These are phyloP conservation scores for Grantiella picta DNA, from an alignment of 2,113 vertebrate species.

Conservation along the genomic window DNA sequence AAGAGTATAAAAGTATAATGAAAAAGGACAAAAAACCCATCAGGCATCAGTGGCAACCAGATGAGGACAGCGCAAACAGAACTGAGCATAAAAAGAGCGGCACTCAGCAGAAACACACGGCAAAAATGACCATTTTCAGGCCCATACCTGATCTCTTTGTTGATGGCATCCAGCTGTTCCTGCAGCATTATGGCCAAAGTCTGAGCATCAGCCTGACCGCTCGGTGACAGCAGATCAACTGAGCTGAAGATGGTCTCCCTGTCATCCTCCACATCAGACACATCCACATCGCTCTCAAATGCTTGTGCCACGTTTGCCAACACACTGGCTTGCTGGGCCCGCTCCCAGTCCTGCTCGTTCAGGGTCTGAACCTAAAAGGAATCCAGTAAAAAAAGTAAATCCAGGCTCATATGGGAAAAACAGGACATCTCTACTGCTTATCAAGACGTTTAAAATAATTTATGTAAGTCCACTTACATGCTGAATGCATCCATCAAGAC, in stretches of 20 bases:
- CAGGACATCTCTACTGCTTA: not conserved
- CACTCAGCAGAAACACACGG: not conserved
- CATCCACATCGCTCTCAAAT: conserved; percentile 91
- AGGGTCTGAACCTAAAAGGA: conserved; percentile 88
- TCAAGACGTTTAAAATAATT: not conserved
- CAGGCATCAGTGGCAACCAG: no score
- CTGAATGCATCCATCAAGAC: conserved; percentile 67
- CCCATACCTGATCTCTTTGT: conserved; percentile 92
- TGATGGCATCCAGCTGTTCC: conserved; percentile 97
- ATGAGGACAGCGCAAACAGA: not conserved
- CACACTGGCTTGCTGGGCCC: conserved; percentile 95
- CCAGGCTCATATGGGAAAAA: not conserved
- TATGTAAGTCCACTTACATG: conserved; percentile 65
- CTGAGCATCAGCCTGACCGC: conserved; percentile 94
- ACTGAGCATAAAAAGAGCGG: not conserved
- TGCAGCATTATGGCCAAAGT: conserved; percentile 96
- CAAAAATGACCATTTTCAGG: not conserved
- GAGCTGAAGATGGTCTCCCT: conserved; percentile 90
- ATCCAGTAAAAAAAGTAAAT: not conserved
- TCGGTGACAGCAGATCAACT: conserved; percentile 89
- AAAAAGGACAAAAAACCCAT: no score
- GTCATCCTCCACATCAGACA: conserved; percentile 91
- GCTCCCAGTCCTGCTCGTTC: conserved; percentile 97
- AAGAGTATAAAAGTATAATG: no score
- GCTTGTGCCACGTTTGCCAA: conserved; percentile 95